Conservation (phyloP, 2,888 invertebrate genomes). For the Empis stercorea region DNA sequence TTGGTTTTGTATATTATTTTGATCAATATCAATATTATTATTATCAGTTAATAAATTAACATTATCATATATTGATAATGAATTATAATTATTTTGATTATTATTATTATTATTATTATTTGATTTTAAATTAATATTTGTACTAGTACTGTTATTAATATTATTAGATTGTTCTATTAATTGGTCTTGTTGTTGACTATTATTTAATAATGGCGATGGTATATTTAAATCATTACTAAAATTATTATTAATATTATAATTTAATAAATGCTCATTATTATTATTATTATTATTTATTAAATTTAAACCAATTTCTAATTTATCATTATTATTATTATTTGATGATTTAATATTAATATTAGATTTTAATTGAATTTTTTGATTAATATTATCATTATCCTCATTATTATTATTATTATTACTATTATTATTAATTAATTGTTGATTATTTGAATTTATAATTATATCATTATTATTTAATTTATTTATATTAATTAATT, state of each 20-base stretch:
- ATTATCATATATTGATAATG: slow-evolving; percentile 3
- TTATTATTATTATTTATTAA: neutral
- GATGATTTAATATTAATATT: neutral
- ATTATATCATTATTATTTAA: neutral
- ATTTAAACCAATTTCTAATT: no score
- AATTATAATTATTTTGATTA: slow-evolving; percentile 4
- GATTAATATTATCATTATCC: no score
- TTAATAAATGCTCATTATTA: neutral
- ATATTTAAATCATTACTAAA: slow-evolving; percentile 18
- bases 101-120: slow-evolving; percentile 7
- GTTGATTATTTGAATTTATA: no score
- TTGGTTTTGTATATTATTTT: slow-evolving; percentile 1
- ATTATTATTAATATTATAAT: neutral
- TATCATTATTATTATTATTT: neutral
- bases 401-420: no score
- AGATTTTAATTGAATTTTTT: no score
- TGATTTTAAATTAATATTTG: slow-evolving; percentile 8
- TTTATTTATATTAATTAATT: slow-evolving; percentile 12
- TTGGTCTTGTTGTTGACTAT: slow-evolving; percentile 4
- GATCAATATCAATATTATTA: slow-evolving; percentile 7
- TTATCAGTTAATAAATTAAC: slow-evolving; percentile 4
- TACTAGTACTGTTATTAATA: slow-evolving; percentile 5
- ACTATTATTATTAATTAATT: no score
- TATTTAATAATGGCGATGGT: slow-evolving; percentile 9
- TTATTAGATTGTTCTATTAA: slow-evolving; percentile 7